Evolutionary conservation across 2,888 invertebrate genomes (phyloP), one percentile per base, ranked within the genome.

Genomic region (Caenorhabditis sp.): DNA sequence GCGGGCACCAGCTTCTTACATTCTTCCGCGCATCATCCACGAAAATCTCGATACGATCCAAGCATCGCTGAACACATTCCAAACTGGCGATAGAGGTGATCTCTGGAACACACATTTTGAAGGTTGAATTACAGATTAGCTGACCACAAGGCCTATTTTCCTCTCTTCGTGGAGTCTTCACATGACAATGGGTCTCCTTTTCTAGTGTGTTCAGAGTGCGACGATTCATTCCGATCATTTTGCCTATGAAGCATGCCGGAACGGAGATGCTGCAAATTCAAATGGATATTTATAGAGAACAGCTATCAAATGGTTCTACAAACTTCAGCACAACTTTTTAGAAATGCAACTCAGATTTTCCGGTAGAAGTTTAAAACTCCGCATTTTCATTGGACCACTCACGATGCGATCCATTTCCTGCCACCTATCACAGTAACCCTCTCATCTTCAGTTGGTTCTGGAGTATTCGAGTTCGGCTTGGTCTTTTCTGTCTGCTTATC

Each of bases 21-120:
- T 31, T 64, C 31, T 76, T 72, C 10, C 59, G 38, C 2, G 75
- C 74, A 14, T 84, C 75, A 22, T 44, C 64, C 19, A 85, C n/a
- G 26, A 85, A 68, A 28, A 84, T 69, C 8, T 85, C 81, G 16
- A 87, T 82, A 3, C 81, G 80, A 80, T 87, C 86, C 59, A 87
- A 44, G 66, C 87, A 87, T 6, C 85, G 61, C 26, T 81, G 82
- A 24, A 87, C 87, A 35, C 54, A 76, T 54, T 86, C 87, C n/a
- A 84, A 12, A 56, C 82, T 69, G 16, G 51, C 51, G 10, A 75
- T n/a, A 16, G 87, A 87, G 0, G 70, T 49, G 14, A 87, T 79
- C 66, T 77, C 87, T 87, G 54, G 16, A 84, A 68, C 56, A 38
- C 56, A 26, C 12, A 22, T n/a, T 59, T n/a, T n/a, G 6, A 58